A percentile compares a stretch with the other conserved stretches of the same genome.
These are phyloP conservation scores for Hedya salicella DNA, from an alignment of 2,888 invertebrate species.

Conservation along the genomic window DNA sequence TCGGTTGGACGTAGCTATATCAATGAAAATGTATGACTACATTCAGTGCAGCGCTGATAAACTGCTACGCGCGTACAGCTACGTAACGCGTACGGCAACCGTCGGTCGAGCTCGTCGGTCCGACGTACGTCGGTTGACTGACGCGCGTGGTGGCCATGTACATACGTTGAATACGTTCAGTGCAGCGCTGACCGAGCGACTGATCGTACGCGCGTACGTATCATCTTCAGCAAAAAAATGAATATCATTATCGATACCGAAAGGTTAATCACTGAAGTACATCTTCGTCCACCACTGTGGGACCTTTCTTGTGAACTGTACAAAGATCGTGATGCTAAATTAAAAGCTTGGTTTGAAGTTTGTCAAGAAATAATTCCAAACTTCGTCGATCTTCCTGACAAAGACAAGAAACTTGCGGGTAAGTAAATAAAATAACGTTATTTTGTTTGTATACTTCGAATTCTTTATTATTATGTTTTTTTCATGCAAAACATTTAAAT, in stretches of 20 bases:
- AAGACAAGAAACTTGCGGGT: not conserved
- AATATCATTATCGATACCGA: slow-evolving; percentile 5
- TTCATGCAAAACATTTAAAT: too few species aligned
- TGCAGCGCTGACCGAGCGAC: not conserved
- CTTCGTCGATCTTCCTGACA: slow-evolving; percentile 1
- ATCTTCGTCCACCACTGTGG: slow-evolving; percentile 8
- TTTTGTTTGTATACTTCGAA: too few species aligned
- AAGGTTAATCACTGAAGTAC: slow-evolving; percentile 5
- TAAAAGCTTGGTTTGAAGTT: slow-evolving; percentile 9
- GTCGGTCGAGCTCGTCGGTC: slow-evolving; percentile 20
- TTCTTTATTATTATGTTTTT: too few species aligned
- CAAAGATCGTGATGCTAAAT: slow-evolving; percentile 12
- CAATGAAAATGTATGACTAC: slow-evolving; percentile 6
- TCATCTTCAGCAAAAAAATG: too few species aligned
- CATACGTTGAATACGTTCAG: not conserved
- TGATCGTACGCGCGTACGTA: not conserved
- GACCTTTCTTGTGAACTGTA: slow-evolving; percentile 4
- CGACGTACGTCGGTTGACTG: slow-evolving; percentile 26
- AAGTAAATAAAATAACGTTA: slow-evolving; percentile 12
- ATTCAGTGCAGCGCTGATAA: slow-evolving; percentile 26
- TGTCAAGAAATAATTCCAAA: slow-evolving; percentile 10
- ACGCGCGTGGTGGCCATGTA: slow-evolving; percentile 1
- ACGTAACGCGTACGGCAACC: slow-evolving; percentile 25
- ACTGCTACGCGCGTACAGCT: slow-evolving; percentile 36
- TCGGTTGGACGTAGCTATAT: too few species aligned